Conservation (phyloP, 2,888 invertebrate species). For the Agrochola macilenta region DNA sequence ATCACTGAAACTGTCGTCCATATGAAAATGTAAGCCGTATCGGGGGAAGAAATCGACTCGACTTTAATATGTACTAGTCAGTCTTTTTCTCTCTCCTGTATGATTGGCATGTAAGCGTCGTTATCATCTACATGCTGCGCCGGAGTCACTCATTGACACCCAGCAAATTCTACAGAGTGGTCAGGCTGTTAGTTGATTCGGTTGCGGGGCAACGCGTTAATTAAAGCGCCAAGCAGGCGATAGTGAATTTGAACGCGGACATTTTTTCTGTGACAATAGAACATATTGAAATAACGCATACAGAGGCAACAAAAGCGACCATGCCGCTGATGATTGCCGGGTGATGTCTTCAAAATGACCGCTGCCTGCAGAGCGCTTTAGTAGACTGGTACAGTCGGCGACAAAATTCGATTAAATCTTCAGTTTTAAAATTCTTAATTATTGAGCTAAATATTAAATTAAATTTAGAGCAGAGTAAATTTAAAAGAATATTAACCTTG, state of each 20-base stretch:
- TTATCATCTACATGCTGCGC: constrained; percentile 44
- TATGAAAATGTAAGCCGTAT: constrained; percentile 82
- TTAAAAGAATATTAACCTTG: too few species aligned
- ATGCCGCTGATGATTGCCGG: too few species aligned
- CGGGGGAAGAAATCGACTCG: constrained; percentile 93
- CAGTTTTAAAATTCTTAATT: too few species aligned
- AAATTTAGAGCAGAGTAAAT: too few species aligned
- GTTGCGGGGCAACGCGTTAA: constrained; percentile 75
- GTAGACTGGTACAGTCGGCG: too few species aligned
- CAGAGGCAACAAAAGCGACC: too few species aligned
- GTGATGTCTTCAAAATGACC: too few species aligned
- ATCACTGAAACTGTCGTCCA: neutral
- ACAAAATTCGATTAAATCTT: too few species aligned
- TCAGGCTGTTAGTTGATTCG: constrained; percentile 72
- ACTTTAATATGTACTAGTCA: constrained; percentile 91
- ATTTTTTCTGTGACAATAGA: too few species aligned
- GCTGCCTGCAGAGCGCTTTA: too few species aligned
- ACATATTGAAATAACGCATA: too few species aligned
- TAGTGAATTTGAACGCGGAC: neutral
- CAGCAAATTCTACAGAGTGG: constrained; percentile 83
- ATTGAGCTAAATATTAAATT: too few species aligned
- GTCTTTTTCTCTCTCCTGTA: constrained; percentile 95
- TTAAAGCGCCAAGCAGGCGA: neutral
- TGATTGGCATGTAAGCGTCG: constrained; percentile 87
- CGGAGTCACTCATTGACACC: constrained; percentile 28